Evolutionary conservation across 2,888 invertebrate species (phyloP).

Genomic region (Desoria tigrina): DNA sequence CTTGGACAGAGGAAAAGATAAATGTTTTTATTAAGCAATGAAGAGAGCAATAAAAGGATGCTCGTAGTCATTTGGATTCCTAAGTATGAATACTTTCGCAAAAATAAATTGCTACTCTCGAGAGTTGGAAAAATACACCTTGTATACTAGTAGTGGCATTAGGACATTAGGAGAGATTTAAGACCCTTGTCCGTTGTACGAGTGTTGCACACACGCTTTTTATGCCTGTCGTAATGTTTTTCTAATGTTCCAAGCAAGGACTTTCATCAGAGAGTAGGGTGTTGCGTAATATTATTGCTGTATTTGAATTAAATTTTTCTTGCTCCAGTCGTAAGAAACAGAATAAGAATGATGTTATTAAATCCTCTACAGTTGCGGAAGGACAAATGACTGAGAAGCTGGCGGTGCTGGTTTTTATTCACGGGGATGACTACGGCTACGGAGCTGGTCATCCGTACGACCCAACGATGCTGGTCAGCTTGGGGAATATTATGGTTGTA

Average conservation of each 20-base stretch:
- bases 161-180: constrained; percentile 10
- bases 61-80: constrained; percentile 14
- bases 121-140: constrained; percentile 15
- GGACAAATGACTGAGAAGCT: constrained; percentile 28
- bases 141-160: background rate
- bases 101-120: constrained; percentile 9
- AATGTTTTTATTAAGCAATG: constrained; percentile 21
- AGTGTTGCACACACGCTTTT: background rate
- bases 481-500: constrained; percentile 86
- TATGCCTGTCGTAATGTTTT: too few relatives aligned
- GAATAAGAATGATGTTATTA: too few relatives aligned
- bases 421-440: constrained; percentile 78
- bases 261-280: too few relatives aligned
- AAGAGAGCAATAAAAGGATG: constrained; percentile 22
- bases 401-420: constrained; percentile 81
- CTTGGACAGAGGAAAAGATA: constrained; percentile 6
- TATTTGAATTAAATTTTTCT: too few relatives aligned
- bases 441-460: constrained; percentile 96
- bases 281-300: too few relatives aligned
- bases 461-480: constrained; percentile 88
- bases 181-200: background rate
- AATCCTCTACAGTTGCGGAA: constrained; percentile 32
- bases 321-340: too few relatives aligned
- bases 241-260: too few relatives aligned
- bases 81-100: constrained; percentile 16